Evolutionary conservation across 2,888 invertebrate species (phyloP).

Genomic region (Acanthopleura granulata): DNA sequence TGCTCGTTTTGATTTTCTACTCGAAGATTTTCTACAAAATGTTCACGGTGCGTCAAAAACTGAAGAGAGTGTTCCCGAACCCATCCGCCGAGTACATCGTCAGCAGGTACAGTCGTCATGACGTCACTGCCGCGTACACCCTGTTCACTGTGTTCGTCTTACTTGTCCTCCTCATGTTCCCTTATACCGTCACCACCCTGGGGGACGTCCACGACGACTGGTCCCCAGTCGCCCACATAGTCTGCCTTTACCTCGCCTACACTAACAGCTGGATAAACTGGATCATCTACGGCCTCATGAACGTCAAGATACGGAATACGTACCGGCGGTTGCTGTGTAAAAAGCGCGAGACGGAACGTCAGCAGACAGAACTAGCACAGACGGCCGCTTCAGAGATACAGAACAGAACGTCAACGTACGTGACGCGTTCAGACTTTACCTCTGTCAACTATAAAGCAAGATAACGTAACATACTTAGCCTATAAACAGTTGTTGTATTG

Average conservation of each 20-base stretch:
- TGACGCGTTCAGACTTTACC: no score
- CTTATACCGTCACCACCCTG: constrained; percentile 25
- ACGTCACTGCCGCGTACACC: constrained; percentile 24
- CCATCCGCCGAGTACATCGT: constrained; percentile 12
- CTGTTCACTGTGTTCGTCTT: constrained; percentile 26
- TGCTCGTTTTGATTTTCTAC: constrained; percentile 22
- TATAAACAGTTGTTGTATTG: no score
- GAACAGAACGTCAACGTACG: no score
- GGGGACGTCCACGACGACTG: constrained; percentile 23
- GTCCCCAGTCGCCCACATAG: constrained; percentile 24
- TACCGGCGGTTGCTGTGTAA: constrained; percentile 22
- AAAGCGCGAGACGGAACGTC: not conserved
- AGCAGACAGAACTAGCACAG: no score
- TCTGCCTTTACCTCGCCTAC: constrained; percentile 23
- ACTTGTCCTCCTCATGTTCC: constrained; percentile 24
- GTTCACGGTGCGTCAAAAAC: not conserved
- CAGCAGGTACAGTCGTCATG: constrained; percentile 21
- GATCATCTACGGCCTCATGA: constrained; percentile 30
- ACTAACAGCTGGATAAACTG: constrained; percentile 31
- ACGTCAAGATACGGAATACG: constrained; percentile 22
- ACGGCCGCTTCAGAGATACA: no score
- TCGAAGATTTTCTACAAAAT: constrained; percentile 19
- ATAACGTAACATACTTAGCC: no score
- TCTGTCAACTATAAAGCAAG: no score
- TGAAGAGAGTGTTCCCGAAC: constrained; percentile 6